These are phyloP conservation scores for Trematocara zebra DNA, from an alignment of 2,113 vertebrate genomes.

Conservation along the genomic window DNA sequence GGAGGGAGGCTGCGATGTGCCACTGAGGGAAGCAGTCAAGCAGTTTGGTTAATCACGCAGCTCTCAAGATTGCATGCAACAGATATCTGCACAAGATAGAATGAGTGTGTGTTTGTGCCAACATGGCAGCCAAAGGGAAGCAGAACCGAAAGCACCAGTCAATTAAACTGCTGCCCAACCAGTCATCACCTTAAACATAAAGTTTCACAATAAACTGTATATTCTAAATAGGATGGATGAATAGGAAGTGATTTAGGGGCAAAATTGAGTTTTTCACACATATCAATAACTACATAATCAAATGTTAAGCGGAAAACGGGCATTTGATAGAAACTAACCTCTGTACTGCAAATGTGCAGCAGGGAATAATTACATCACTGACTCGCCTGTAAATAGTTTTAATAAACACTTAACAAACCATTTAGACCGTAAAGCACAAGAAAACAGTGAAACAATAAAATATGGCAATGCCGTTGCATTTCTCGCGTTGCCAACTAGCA, in stretches of 20 bases:
- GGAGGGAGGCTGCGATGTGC: not conserved
- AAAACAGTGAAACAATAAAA: not conserved
- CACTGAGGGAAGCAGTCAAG: conserved; percentile 3
- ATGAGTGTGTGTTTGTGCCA: not conserved
- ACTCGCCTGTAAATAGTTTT: not conserved
- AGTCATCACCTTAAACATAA: not conserved
- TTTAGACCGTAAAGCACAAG: not conserved
- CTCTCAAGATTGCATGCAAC: not conserved
- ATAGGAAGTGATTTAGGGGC: not conserved
- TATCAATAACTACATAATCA: not conserved
- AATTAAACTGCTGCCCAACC: not conserved
- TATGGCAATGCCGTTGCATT: rapidly evolving
- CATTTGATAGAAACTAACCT: not conserved
- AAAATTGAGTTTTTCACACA: not conserved
- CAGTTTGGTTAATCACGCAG: conserved; percentile 6
- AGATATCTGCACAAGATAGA: conserved; percentile 1
- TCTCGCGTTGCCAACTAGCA: not conserved
- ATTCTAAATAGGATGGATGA: not conserved
- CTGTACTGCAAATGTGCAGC: not conserved
- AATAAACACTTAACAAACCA: not conserved
- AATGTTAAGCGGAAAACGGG: not conserved
- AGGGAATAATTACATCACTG: not conserved
- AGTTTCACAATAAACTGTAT: not conserved
- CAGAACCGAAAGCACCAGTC: not conserved
- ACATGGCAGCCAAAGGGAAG: not conserved